These are phyloP conservation scores for Ramphastos sulfuratus DNA, from an alignment of 2,113 vertebrate genomes.

Conservation along the genomic window DNA sequence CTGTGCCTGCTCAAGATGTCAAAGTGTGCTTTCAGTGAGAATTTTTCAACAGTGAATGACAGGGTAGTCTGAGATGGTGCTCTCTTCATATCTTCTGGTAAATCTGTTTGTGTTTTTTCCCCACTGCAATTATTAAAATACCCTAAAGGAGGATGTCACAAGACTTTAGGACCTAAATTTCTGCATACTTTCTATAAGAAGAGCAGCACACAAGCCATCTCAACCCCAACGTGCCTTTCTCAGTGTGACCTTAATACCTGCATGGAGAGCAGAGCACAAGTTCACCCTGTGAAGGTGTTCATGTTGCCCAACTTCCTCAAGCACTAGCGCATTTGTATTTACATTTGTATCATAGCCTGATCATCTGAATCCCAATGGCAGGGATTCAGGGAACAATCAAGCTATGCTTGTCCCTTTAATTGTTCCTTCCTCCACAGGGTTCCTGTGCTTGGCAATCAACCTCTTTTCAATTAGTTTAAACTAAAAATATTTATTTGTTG, in stretches of 20 bases:
- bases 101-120: background rate
- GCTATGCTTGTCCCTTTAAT: background rate
- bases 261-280: background rate
- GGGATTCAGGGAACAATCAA: background rate
- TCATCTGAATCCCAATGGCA: background rate
- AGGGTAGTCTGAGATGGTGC: background rate
- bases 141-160: background rate
- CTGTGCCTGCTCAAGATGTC: background rate
- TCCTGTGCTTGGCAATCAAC: background rate
- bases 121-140: background rate
- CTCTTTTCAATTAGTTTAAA: background rate
- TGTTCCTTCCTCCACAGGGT: background rate
- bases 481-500: background rate
- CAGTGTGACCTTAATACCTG: background rate
- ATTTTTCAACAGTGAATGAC: background rate
- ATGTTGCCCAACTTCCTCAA: background rate
- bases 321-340: accelerated
- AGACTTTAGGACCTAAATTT: background rate
- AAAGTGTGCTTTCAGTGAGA: background rate
- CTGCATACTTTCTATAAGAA: background rate
- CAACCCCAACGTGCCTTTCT: background rate
- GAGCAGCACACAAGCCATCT: background rate
- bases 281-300: background rate
- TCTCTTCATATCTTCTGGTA: background rate
- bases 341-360: background rate